Percentiles rank a stretch among this genome's conserved stretches.
Evolutionary conservation across 2,888 invertebrate genomes (phyloP).

Genomic region (Aethes cnicana): DNA sequence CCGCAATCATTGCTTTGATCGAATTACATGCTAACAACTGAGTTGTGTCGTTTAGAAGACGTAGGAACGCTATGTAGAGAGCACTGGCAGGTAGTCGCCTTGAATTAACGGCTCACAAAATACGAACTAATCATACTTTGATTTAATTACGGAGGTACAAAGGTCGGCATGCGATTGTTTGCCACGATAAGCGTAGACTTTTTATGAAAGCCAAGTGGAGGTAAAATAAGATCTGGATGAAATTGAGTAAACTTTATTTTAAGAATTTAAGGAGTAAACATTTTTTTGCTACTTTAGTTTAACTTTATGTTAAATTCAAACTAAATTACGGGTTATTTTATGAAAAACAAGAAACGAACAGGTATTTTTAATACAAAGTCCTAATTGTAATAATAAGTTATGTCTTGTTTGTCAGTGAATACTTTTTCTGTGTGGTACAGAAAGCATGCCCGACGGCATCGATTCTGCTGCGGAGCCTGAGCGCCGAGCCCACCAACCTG

Average conservation of each 20-base stretch:
- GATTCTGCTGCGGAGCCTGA: constrained; percentile 85
- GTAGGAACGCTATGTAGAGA: not conserved
- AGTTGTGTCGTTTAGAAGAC: constrained; percentile 17
- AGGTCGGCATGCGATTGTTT: constrained; percentile 13
- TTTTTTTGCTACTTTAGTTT: no score
- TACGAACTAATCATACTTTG: constrained; percentile 19
- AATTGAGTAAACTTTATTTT: no score
- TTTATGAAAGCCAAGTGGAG: no score
- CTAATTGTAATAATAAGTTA: no score
- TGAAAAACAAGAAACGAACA: no score
- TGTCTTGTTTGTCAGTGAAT: not conserved
- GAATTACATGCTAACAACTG: constrained; percentile 24
- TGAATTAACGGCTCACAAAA: constrained; percentile 12
- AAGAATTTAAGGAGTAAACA: no score
- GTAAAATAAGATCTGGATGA: no score
- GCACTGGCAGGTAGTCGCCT: constrained; percentile 12
- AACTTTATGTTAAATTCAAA: no score
- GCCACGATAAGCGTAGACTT: not conserved
- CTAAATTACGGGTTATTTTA: no score
- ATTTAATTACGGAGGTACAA: constrained; percentile 21
- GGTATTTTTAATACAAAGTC: no score
- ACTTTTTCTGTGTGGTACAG: constrained; percentile 59
- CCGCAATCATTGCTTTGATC: constrained; percentile 35
- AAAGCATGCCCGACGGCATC: constrained; percentile 84
- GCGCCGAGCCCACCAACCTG: constrained; percentile 90